Base-by-base conservation (phyloP, 2,888 invertebrate genomes). In the Drosophila tanythrix region DNA sequence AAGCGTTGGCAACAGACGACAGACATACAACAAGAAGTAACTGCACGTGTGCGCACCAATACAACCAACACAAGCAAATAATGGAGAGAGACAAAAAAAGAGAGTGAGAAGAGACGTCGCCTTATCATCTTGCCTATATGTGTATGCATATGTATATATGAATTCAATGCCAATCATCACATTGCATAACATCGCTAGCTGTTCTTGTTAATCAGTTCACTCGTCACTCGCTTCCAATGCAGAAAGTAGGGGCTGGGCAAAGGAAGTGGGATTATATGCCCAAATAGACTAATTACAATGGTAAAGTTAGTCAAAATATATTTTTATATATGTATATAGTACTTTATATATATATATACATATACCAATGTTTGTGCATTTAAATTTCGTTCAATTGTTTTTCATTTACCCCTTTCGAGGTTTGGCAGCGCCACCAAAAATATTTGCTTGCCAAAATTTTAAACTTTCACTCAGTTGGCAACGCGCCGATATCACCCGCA, bases 331-430 rank as follows among this genome's bases (percentile, higher is more conserved):
- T 31, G 8, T 31, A 31, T 35, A 15, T 15, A 35, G 5, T 35
- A 13, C 1, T 1, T 35, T 35, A 13, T 35, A 15, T n/a, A 43
- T 43, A 1, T 13, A 21, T 46, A 7, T 29, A 43, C 7, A 31
- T 43, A 63, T 40, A 27, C 50, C 25, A 35, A 58, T 50, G 13
- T 63, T 61, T 15, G 15, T 8, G 31, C 35, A 43, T 7, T 57
- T 53, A 71, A 25, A 46, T 65, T 63, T 58, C 43, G 69, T 58
- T 52, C 51, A 81, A 79, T 86, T 79, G 90, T 89, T 87, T 86
- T 90, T 90, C 88, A 91, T 86, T 90, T 85, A 81, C 76, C 88
- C 89, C 85, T 76, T 90, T 90, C 89, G 85, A 91, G 88, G 90
- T 81, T 87, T 74, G 68, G 70, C 57, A 51, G 46, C 48, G 50